Conservation (phyloP, 2,888 invertebrate species). For the Elmis aenea region DNA sequence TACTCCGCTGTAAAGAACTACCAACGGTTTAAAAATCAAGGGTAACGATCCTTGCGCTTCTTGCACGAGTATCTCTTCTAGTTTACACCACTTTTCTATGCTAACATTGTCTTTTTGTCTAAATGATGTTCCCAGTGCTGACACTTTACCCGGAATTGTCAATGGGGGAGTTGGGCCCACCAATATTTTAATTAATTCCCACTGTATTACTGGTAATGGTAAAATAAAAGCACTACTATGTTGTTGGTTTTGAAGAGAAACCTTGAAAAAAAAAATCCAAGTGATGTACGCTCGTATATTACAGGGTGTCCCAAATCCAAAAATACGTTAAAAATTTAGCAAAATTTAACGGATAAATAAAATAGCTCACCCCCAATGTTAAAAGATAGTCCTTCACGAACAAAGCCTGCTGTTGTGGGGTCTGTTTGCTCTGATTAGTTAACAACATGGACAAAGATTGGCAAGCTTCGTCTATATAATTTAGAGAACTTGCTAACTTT, state of each 20-base stretch:
- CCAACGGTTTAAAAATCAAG: constrained; percentile 73
- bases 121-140: constrained; percentile 51
- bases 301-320: too few species aligned
- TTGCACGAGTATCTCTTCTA: constrained; percentile 73
- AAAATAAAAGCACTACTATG: constrained; percentile 48
- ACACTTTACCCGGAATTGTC: constrained; percentile 52
- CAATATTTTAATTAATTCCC: constrained; percentile 65
- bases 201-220: constrained; percentile 70
- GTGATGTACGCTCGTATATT: too few species aligned
- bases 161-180: constrained; percentile 58
- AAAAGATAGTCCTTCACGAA: constrained; percentile 85
- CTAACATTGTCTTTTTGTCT: constrained; percentile 33
- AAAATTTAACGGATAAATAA: too few species aligned
- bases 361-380: constrained; percentile 79
- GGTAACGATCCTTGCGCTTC: constrained; percentile 64
- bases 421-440: constrained; percentile 65
- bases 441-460: constrained; percentile 75
- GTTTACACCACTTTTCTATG: constrained; percentile 58
- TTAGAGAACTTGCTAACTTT: constrained; percentile 78
- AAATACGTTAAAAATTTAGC: too few species aligned
- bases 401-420: constrained; percentile 67
- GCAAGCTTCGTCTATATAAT: constrained; percentile 64
- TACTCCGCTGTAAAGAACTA: constrained; percentile 65
- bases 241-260: constrained; percentile 18
- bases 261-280: constrained; percentile 16